Conservation (phyloP, 1,140 invertebrate species). For the Zaprionus nigranus region DNA sequence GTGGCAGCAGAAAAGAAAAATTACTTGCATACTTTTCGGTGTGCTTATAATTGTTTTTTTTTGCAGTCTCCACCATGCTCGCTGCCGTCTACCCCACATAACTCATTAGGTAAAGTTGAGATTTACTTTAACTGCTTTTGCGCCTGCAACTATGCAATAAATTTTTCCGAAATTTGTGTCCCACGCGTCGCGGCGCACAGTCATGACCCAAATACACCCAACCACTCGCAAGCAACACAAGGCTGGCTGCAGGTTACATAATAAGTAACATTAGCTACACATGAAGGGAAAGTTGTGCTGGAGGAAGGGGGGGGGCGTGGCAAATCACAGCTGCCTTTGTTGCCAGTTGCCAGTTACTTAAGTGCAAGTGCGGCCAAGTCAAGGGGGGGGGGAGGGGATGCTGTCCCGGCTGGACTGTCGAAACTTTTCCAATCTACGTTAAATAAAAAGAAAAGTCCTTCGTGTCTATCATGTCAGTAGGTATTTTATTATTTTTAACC, state of each 20-base stretch:
- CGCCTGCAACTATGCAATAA: constrained; percentile 80
- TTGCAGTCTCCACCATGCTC: background rate
- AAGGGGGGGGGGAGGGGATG: background rate
- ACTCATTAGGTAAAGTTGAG: constrained; percentile 79
- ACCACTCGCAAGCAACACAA: constrained; percentile 13
- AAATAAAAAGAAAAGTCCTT: constrained; percentile 83
- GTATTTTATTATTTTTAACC: constrained; percentile 84
- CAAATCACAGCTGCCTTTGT: constrained; percentile 60
- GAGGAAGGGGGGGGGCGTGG: background rate
- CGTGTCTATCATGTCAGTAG: constrained; percentile 83
- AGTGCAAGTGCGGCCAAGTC: constrained; percentile 71
- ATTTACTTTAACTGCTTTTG: constrained; percentile 77
- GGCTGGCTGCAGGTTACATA: constrained; percentile 56
- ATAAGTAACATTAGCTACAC: constrained; percentile 77
- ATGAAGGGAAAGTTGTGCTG: constrained; percentile 38
- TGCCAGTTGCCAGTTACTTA: constrained; percentile 61
- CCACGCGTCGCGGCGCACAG: constrained; percentile 35
- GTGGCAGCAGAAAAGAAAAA: constrained; percentile 39
- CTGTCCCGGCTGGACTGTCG: constrained; percentile 71
- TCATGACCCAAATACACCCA: constrained; percentile 62
- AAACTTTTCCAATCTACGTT: constrained; percentile 84
- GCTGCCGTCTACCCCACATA: constrained; percentile 38
- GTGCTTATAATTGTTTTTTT: constrained; percentile 77
- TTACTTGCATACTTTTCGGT: constrained; percentile 75
- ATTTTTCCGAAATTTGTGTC: constrained; percentile 68